Percentiles rank a stretch among this genome's conserved stretches.
These are phyloP conservation scores for Gambusia affinis DNA, from an alignment of 2,113 vertebrate species.

Conservation along the genomic window DNA sequence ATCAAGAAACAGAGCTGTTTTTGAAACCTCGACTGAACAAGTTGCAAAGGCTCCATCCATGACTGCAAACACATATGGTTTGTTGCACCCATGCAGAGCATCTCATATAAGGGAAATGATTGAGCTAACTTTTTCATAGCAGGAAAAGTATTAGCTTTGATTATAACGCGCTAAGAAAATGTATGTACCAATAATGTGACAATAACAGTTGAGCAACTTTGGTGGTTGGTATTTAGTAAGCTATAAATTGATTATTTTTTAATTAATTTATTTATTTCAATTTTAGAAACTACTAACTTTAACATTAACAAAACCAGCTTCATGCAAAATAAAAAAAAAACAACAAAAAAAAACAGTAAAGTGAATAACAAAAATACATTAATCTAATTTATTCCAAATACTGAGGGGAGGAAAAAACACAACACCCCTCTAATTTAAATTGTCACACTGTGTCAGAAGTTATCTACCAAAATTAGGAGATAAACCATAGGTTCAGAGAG, in stretches of 20 bases:
- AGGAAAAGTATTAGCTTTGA: background rate
- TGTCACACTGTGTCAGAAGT: slow-evolving; percentile 2
- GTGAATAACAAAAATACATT: background rate
- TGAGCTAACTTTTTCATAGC: background rate
- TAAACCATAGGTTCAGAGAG: slow-evolving; percentile 25
- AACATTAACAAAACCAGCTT: background rate
- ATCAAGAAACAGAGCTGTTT: too few relatives aligned
- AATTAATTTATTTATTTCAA: background rate
- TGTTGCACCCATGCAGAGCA: too few relatives aligned
- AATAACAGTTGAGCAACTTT: background rate
- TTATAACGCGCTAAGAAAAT: background rate
- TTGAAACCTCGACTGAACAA: too few relatives aligned
- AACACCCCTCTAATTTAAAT: background rate
- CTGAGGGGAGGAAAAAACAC: background rate
- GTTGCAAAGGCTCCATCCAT: too few relatives aligned
- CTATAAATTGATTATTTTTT: background rate
- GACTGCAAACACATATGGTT: too few relatives aligned
- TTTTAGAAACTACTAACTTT: background rate
- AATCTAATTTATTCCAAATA: background rate
- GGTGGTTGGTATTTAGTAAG: too few relatives aligned
- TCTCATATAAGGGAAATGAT: background rate
- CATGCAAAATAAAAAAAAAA: too few relatives aligned
- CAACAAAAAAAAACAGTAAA: background rate
- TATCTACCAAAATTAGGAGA: slow-evolving; percentile 34
- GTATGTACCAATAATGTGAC: background rate